Evolutionary conservation across 2,888 invertebrate genomes (phyloP), one percentile per base, ranked within the genome.

Genomic region (Himalopsyche japonica): DNA sequence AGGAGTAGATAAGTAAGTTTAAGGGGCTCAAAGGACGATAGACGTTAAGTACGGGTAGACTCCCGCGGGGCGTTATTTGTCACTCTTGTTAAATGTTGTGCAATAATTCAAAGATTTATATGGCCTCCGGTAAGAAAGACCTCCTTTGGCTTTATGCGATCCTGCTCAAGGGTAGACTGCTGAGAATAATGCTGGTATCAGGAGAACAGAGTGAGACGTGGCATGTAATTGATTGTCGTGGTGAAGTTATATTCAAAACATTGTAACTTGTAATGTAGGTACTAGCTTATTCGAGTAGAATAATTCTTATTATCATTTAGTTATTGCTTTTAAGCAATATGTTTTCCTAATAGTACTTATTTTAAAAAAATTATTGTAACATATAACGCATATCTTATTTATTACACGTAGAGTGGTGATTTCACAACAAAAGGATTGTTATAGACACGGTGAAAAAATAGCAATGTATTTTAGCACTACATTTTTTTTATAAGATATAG

Each of bases 41-140:
- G 57, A 43, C 34, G 78, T 57, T 34, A 80, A 49, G 80, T 57
- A 34, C 27, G 57, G 64, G 57, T 30, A 80, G 85, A 82, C 82
- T 80, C 85, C 84, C 86, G 83, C 85, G 83, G 83, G 85, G 86
- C 79, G 82, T 87, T 87, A 87, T 87, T 87, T 87, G 87, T 87
- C 87, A 84, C 87, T 85, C 81, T 82, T 86, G 87, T 87, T 87
- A 85, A 87, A 87, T 87, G 87, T 86, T 85, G 83, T 85, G 87
- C 87, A 87, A 87, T 87, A 87, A 87, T 87, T 87, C 86, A 86
- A 85, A 87, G 87, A 87, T 87, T 87, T 86, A 87, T 86, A 57
- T 79, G 76, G 76, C 79, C 79, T 81, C 83, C 32, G 76, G 76
- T 57, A 86, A 85, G 87, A 84, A 82, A 87, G 86, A 87, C 87